Evolutionary conservation across 2,888 invertebrate genomes (phyloP), one percentile per base, ranked within the genome.

Genomic region (Aspidiotus rigidus): DNA sequence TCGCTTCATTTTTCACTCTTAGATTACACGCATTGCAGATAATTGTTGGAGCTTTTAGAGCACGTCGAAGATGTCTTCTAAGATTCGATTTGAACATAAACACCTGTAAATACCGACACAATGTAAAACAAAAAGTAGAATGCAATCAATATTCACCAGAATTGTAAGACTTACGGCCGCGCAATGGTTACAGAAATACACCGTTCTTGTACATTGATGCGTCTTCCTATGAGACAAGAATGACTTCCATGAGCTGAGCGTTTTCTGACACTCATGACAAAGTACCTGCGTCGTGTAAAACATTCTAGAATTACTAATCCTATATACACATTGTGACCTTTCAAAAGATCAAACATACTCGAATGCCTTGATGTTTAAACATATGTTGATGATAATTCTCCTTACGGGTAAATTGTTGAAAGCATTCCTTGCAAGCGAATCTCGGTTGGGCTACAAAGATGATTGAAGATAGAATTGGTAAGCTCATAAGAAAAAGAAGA

Each of bases 11-110:
- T n/a, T 49, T 49, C 49, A 49, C 49, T 49, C 49, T 49, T 6
- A 11, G 3, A n/a, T n/a, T 49, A 6, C 49, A 49, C n/a, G 10
- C n/a, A 49, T 49, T n/a, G n/a, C 49, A 49, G n/a, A 49, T 49
- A 49, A 49, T 49, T 6, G 28, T 28, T 28, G 28, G 28, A 28
- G 28, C 28, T 28, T 28, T 28, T 28, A 3, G 2, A 28, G 28
- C 5, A 28, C 28, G 28, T 28, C 49, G 10, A 49, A 49, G 10
- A 49, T 49, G 49, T n/a, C 49, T 49, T 49, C 49, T 49, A 49
- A 49, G 49, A 49, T 49, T 49, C 49, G 49, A 49, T 49, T 49
- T 49, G 49, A 49, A 49, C 49, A 49, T 11, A 49, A 49, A 49
- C n/a, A 49, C n/a, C 49, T 49, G n/a, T 1, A 6, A 49, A 49